These are phyloP conservation scores for Acanthosepion esculentum DNA, from an alignment of 2,888 invertebrate genomes.

Conservation along the genomic window DNA sequence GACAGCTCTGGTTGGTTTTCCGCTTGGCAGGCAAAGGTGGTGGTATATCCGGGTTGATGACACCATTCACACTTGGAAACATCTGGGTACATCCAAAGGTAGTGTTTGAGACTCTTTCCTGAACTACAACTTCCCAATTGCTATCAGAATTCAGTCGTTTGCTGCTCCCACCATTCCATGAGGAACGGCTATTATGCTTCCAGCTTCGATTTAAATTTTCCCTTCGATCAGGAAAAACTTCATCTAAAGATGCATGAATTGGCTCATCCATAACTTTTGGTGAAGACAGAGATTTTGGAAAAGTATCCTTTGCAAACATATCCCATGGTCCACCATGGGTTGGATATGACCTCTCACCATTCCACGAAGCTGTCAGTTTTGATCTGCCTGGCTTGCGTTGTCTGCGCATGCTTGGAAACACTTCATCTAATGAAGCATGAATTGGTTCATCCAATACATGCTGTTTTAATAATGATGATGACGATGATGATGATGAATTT, in stretches of 20 bases:
- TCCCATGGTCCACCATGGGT: neutral
- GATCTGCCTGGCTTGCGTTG: conserved; percentile 40
- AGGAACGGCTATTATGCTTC: conserved; percentile 16
- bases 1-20: conserved; percentile 46
- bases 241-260: conserved; percentile 38
- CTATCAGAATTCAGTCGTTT: neutral
- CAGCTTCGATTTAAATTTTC: neutral
- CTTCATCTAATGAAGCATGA: conserved; percentile 43
- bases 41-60: conserved; percentile 44
- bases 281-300: conserved; percentile 41
- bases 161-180: neutral
- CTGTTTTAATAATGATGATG: neutral
- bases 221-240: conserved; percentile 38
- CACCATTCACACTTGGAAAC: conserved; percentile 45
- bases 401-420: conserved; percentile 42
- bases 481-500: conserved; percentile 35
- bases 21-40: conserved; percentile 46
- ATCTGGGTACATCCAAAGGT: conserved; percentile 47
- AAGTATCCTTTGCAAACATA: neutral
- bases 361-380: conserved; percentile 45
- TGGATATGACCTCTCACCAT: conserved; percentile 38
- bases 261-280: conserved; percentile 42
- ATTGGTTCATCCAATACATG: conserved; percentile 34
- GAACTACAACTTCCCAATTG: conserved; percentile 37
- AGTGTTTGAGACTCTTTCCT: neutral